Conservation (phyloP, 2,797 vertebrate genomes). For the Chromobotia macracanthus region DNA sequence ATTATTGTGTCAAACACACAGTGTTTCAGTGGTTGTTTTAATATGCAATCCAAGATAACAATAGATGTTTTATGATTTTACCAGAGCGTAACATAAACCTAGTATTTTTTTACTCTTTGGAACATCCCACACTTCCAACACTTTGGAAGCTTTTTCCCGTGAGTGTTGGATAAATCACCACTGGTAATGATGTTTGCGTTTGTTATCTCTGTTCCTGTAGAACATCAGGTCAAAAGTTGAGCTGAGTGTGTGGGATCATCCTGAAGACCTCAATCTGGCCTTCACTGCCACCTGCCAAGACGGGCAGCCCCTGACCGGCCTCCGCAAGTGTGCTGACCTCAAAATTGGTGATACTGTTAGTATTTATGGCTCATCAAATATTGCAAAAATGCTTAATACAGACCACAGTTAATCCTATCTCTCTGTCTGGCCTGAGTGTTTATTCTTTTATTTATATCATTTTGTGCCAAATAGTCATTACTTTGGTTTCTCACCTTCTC, state of each 20-base stretch:
- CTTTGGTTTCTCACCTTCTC: background rate
- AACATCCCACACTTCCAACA: background rate
- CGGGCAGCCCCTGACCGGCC: conserved; percentile 83
- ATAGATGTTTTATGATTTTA: conserved; percentile 1
- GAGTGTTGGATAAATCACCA: conserved; percentile 19
- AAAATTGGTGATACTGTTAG: conserved; percentile 97
- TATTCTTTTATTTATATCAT: no score
- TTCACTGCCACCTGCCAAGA: conserved; percentile 96
- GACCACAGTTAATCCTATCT: background rate
- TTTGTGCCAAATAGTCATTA: no score
- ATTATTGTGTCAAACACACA: background rate
- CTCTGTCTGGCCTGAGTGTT: background rate
- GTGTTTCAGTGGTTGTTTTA: conserved; percentile 10
- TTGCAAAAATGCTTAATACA: background rate
- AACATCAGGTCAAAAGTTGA: conserved; percentile 98
- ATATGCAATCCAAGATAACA: background rate
- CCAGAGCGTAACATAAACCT: background rate
- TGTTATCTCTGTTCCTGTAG: conserved; percentile 69
- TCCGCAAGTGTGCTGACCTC: conserved; percentile 90
- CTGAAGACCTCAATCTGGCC: conserved; percentile 89
- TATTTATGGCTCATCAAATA: conserved; percentile 14
- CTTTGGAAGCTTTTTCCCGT: background rate
- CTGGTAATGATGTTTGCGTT: conserved; percentile 3
- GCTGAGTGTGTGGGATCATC: conserved; percentile 91
- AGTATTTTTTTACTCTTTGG: background rate